Percentiles rank a stretch among this genome's conserved stretches.
phyloP scores from a whole-genome alignment of 2,888 invertebrate species.

The Clepsis dumicolana region DNA sequence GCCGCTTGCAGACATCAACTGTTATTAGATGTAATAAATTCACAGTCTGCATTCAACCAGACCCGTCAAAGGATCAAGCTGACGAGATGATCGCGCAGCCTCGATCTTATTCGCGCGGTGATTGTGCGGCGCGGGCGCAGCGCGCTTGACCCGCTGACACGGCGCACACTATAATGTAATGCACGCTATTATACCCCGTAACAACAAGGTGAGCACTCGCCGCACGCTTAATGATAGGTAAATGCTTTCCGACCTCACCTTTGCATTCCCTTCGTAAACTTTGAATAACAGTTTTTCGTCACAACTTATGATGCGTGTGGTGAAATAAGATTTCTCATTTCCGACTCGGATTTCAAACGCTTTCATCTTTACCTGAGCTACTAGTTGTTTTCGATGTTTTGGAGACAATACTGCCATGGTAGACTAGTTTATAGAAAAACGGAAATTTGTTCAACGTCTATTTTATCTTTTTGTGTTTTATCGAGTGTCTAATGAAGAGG shows the following conservation, averaged over 20 bases:
- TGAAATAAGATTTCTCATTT: slow-evolving; percentile 1
- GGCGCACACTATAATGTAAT: neutral
- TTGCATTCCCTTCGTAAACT: neutral
- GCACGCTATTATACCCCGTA: neutral
- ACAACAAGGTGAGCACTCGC: neutral
- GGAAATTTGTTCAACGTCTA: no score
- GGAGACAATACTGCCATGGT: neutral
- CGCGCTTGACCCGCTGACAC: slow-evolving; percentile 12
- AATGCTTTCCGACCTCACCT: neutral
- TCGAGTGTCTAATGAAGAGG: no score
- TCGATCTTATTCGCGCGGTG: no score
- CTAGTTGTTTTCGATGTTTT: neutral
- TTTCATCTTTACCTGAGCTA: neutral
- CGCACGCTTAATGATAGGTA: neutral
- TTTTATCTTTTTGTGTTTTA: no score
- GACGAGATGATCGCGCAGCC: slow-evolving; percentile 2
- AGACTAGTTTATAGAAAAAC: no score
- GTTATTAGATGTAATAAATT: neutral
- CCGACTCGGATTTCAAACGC: neutral
- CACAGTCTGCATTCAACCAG: neutral
- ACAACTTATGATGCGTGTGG: neutral
- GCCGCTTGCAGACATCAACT: no score
- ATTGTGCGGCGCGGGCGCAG: slow-evolving; percentile 1
- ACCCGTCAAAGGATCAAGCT: neutral
- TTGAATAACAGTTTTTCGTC: slow-evolving; percentile 1